Percentiles rank a stretch among this genome's conserved stretches.
Conservation (phyloP, 2,797 vertebrate genomes). For the Intellagama lesueurii region DNA sequence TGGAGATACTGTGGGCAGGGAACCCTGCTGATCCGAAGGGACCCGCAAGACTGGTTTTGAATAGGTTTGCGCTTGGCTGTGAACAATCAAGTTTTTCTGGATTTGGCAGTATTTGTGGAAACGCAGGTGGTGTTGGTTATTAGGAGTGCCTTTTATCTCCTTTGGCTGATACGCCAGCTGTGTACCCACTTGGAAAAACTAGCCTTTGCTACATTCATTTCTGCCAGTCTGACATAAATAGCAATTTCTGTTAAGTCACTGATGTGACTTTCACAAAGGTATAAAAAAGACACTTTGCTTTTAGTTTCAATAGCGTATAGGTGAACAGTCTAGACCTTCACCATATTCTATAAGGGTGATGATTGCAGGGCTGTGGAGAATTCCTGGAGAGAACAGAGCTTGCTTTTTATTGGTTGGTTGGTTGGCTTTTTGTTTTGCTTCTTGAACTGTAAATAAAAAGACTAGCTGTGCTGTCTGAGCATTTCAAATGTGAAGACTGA, state of each 20-base stretch:
- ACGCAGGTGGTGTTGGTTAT: not conserved
- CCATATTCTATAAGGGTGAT: not conserved
- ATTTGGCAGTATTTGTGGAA: not conserved
- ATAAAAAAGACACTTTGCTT: not conserved
- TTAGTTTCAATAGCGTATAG: not conserved
- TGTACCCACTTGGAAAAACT: not conserved
- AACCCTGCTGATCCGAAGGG: not conserved
- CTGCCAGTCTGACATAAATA: not conserved
- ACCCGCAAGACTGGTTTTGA: not conserved
- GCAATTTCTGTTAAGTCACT: not conserved
- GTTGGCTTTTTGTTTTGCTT: not conserved
- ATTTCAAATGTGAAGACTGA: not conserved
- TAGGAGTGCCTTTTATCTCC: not conserved
- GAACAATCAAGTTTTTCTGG: not conserved
- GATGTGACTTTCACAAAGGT: conserved; percentile 27
- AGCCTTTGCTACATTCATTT: not conserved
- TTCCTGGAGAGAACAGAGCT: not conserved
- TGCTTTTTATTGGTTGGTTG: too few relatives aligned
- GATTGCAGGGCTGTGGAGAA: not conserved
- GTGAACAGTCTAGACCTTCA: not conserved
- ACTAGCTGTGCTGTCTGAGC: not conserved
- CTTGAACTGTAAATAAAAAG: not conserved
- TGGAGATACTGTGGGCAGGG: not conserved
- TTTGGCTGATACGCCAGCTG: not conserved
- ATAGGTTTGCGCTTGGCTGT: not conserved